Conservation (phyloP, 2,113 vertebrate species). For the Verasper variegatus region DNA sequence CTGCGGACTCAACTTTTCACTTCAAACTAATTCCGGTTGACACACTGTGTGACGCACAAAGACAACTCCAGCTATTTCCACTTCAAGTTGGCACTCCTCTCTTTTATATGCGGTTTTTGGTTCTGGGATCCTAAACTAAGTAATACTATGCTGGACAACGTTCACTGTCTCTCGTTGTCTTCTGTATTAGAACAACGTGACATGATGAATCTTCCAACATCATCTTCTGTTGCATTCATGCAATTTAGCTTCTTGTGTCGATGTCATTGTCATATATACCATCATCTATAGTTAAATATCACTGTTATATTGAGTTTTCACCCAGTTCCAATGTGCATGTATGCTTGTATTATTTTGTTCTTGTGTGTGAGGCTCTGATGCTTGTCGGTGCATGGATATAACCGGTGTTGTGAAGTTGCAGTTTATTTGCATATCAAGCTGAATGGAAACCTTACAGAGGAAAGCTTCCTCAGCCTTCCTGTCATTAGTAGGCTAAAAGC, state of each 20-base stretch:
- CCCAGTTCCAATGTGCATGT: slow-evolving; percentile 5
- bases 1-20: too few relatives aligned
- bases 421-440: slow-evolving; percentile 53
- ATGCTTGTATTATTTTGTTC: background rate
- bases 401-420: slow-evolving; percentile 4
- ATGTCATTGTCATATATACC: background rate
- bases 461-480: slow-evolving; percentile 44
- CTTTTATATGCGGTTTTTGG: too few relatives aligned
- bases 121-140: too few relatives aligned
- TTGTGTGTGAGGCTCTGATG: background rate
- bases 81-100: too few relatives aligned
- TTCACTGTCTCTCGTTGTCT: background rate
- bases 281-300: background rate
- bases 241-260: background rate
- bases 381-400: background rate
- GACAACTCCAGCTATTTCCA: too few relatives aligned
- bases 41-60: too few relatives aligned
- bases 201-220: background rate
- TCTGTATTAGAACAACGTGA: background rate
- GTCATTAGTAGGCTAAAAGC: slow-evolving; percentile 54
- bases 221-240: background rate
- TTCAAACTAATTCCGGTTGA: too few relatives aligned
- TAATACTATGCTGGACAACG: background rate
- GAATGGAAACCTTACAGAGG: slow-evolving; percentile 44
- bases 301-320: background rate